Conservation (phyloP, 1,140 invertebrate species). For the Drosophila nannoptera region DNA sequence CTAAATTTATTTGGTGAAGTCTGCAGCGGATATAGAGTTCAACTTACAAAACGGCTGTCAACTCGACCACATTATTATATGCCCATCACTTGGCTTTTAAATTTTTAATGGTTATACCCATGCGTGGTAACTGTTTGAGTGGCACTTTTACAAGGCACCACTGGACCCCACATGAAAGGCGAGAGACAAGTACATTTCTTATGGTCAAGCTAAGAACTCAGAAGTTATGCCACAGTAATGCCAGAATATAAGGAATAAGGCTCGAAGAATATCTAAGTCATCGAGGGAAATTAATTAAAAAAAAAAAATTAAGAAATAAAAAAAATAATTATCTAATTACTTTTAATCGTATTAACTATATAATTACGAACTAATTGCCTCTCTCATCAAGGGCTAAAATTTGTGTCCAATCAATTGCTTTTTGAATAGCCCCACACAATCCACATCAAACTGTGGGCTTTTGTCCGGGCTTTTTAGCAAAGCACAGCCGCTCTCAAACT, state of each 20-base stretch:
- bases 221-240: background rate
- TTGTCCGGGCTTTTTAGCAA: background rate
- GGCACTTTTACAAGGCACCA: constrained; percentile 1
- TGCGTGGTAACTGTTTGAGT: constrained; percentile 1
- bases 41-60: constrained; percentile 10
- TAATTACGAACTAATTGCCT: too few relatives aligned
- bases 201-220: background rate
- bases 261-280: too few relatives aligned
- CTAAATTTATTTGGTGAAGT: constrained; percentile 23
- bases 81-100: background rate
- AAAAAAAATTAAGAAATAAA: too few relatives aligned
- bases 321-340: too few relatives aligned
- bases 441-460: constrained; percentile 2
- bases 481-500: constrained; percentile 6
- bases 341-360: too few relatives aligned
- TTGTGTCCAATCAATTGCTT: background rate
- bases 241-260: too few relatives aligned
- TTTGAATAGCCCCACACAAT: too few relatives aligned
- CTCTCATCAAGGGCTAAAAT: background rate
- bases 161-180: background rate
- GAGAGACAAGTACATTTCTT: background rate
- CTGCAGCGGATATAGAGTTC: constrained; percentile 18
- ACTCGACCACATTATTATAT: constrained; percentile 15
- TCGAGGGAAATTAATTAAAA: too few relatives aligned
- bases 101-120: constrained; percentile 8